Base-by-base conservation (phyloP, 2,888 invertebrate genomes). In the Clepsis dumicolana region DNA sequence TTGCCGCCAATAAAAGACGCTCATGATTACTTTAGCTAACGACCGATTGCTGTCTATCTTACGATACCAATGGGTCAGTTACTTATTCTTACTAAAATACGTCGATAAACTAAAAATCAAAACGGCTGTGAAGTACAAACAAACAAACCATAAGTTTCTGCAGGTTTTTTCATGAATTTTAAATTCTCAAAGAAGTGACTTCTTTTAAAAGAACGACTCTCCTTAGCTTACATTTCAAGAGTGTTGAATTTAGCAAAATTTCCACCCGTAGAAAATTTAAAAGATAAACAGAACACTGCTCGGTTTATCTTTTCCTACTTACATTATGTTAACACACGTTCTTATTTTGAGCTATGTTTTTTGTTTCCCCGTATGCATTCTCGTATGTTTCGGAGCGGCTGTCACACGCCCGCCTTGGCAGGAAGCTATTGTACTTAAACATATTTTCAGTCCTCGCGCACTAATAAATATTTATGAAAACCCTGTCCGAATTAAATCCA, bases 391-490 rank as follows among this genome's bases (percentile, higher is more conserved):
- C 73, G 71, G 80, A 81, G 80, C 78, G 77, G 84, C 80, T 85
- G 86, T 85, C 86, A 84, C 76, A 75, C 74, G 76, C 74, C 62
- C 71, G 75, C 74, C 72, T 70, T 74, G 70, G 77, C 66, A 74
- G 75, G 75, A 74, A 77, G 75, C 79, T 75, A 79, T 81, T 80
- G 81, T 77, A 73, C 68, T 85, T 79, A 77, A 82, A 81, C 80
- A 84, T 81, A 83, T 84, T 82, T 85, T 79, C 75, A 74, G 74
- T 53, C 65, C 38, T 68, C 72, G 69, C 73, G 69, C 74, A 75
- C 75, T 74, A 77, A 79, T 86, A 85, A 84, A 89, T 85, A 87
- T 89, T 85, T 87, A 88, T 85, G 85, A 83, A 82, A 82, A 79
- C 77, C 74, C 77, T 79, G 80, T 82, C 80, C 77, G 80, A 87